Evolutionary conservation across 2,888 invertebrate genomes (phyloP), one percentile per base, ranked within the genome.

Genomic region (Elegia similella): DNA sequence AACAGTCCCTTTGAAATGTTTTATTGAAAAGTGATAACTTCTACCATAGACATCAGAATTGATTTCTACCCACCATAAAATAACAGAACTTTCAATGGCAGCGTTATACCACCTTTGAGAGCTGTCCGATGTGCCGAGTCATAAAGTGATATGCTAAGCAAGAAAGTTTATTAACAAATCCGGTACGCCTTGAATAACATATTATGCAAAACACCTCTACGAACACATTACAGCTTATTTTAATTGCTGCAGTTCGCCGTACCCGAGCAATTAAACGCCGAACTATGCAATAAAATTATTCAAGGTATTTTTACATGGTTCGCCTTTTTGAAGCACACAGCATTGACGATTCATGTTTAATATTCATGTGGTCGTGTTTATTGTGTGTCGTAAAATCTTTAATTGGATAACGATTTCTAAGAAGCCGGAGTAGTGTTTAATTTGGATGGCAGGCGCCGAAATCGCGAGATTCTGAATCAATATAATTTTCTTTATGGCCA

Each of bases 121-220:
- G 10, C 10, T 12, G 5, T 38, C 6, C 38, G 38, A 38, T 38
- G 10, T 38, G 38, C 38, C 38, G 38, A 10, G 38, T 38, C 38
- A 38, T 38, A 38, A 38, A 10, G n/a, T n/a, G 10, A 38, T 38
- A 38, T n/a, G 38, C 38, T 38, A 38, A 38, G n/a, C 38, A 38
- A 38, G 38, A 38, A 38, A 38, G 38, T 38, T 38, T 38, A 38
- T 38, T 38, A 38, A 38, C 38, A 16, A 32, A 48, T 48, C 15
- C 32, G 48, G 30, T 32, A 15, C 2, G 15, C 3, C 7, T 48
- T 32, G 15, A 48, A 32, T 48, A 48, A 32, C 48, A 32, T 48
- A 48, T 48, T 48, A 48, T 48, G 48, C 48, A 48, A 48, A 46
- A 48, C 23, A 16, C 10, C 48, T 48, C 48, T 48, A 48, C 30